phyloP scores from a whole-genome alignment of 2,113 vertebrate genomes.

The Hyla sarda region DNA sequence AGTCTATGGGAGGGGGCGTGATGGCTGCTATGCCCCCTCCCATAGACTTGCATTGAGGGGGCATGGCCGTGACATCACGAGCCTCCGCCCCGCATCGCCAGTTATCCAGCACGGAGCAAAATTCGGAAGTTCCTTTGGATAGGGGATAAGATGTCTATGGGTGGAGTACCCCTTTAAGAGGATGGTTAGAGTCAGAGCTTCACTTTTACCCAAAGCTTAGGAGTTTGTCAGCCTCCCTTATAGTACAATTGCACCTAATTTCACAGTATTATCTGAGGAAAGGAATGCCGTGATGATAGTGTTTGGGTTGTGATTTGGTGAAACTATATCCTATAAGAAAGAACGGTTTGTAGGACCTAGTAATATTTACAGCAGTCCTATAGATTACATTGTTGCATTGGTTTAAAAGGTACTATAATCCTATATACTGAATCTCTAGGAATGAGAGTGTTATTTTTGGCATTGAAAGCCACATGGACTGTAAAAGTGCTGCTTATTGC shows the following conservation, averaged over 20 bases:
- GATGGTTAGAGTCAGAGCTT: background rate
- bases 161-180: no score
- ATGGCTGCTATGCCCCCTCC: no score
- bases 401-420: background rate
- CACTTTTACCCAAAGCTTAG: background rate
- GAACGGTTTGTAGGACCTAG: background rate
- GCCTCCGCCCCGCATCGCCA: no score
- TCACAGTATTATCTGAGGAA: background rate
- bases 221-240: background rate
- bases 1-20: no score
- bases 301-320: background rate
- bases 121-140: no score
- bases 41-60: no score
- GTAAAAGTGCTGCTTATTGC: no score
- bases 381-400: background rate
- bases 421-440: background rate
- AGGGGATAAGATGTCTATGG: no score
- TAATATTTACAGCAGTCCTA: background rate
- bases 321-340: background rate
- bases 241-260: no score
- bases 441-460: background rate
- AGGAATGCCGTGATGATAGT: background rate
- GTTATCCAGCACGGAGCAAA: no score
- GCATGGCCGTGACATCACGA: no score
- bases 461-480: background rate